These are phyloP conservation scores for Polypedilum vanderplanki DNA, from an alignment of 1,140 invertebrate genomes.

Conservation along the genomic window DNA sequence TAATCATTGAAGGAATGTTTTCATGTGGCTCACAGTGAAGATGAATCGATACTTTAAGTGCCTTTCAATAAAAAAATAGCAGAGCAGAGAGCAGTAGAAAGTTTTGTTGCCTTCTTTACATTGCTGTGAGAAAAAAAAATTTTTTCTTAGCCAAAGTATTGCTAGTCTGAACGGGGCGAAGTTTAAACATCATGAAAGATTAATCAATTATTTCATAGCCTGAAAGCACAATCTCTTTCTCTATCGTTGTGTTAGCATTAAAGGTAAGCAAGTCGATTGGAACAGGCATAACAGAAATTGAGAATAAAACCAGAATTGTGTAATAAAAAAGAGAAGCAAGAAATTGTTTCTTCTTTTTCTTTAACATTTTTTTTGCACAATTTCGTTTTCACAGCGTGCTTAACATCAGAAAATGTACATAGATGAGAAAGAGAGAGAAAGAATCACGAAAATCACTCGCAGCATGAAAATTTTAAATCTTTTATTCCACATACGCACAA, in stretches of 20 bases:
- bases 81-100: too few relatives aligned
- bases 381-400: neutral
- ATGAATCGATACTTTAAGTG: too few relatives aligned
- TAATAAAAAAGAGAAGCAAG: neutral
- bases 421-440: neutral
- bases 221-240: neutral
- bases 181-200: neutral
- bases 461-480: constrained; percentile 16
- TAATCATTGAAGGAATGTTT: too few relatives aligned
- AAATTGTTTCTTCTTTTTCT: neutral
- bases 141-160: too few relatives aligned
- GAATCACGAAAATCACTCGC: constrained; percentile 11
- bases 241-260: neutral
- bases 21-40: too few relatives aligned
- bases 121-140: too few relatives aligned
- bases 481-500: neutral
- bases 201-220: constrained; percentile 13
- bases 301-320: neutral
- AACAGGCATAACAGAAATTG: neutral
- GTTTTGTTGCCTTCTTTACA: too few relatives aligned
- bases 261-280: constrained; percentile 3
- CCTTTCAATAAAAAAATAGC: too few relatives aligned
- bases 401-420: neutral
- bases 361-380: neutral
- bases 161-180: too few relatives aligned